A percentile compares a stretch with the other conserved stretches of the same genome.
Conservation (phyloP, 2,888 invertebrate species). For the Ophioninae sp. region DNA sequence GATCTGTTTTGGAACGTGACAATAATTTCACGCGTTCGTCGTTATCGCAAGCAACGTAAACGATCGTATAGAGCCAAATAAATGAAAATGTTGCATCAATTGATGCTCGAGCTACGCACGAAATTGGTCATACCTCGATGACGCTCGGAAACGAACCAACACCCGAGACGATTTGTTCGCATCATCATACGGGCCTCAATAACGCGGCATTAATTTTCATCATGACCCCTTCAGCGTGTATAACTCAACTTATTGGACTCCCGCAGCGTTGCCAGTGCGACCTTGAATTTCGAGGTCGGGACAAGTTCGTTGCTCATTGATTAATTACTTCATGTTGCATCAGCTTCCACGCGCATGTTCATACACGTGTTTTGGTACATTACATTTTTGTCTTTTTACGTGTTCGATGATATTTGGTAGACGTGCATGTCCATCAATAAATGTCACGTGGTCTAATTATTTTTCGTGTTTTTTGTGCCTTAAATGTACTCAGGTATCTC, state of each 20-base stretch:
- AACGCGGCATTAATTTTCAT: conserved; percentile 53
- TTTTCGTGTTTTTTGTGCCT: too few species aligned
- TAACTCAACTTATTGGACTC: conserved; percentile 44
- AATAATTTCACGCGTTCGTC: too few species aligned
- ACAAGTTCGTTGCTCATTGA: conserved; percentile 52
- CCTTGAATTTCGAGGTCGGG: conserved; percentile 52
- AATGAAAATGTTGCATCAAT: conserved; percentile 5
- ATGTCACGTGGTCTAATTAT: too few species aligned
- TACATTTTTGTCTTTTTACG: conserved; percentile 13
- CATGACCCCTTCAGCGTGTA: conserved; percentile 29
- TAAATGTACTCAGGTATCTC: too few species aligned
- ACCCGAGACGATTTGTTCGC: conserved; percentile 31
- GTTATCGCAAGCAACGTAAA: too few species aligned
- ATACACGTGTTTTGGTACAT: conserved; percentile 7
- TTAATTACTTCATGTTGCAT: conserved; percentile 50
- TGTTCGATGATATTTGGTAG: not conserved
- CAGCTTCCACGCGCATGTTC: conserved; percentile 43
- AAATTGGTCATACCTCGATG: not conserved
- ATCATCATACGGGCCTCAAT: conserved; percentile 19
- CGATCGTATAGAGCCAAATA: not conserved
- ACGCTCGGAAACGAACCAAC: conserved; percentile 22
- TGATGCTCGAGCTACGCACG: conserved; percentile 25
- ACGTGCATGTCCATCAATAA: not conserved
- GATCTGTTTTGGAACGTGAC: too few species aligned
- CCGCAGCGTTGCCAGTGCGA: conserved; percentile 17